Conservation (phyloP, 2,888 invertebrate genomes). For the Hirtodrosophila alboralis region DNA sequence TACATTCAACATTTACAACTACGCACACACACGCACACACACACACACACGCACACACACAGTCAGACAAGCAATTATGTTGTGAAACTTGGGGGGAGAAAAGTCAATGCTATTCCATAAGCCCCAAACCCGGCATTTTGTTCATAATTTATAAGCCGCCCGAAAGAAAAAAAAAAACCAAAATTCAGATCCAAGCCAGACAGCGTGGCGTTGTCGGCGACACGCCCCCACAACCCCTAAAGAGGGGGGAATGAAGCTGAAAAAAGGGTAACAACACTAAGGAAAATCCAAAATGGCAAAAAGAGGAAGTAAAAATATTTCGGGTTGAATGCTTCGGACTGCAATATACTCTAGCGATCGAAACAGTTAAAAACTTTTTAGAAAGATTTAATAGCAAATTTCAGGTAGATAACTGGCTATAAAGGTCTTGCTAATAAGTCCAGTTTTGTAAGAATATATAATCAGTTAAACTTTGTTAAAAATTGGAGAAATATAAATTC, state of each 20-base stretch:
- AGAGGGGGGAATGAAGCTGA: conserved; percentile 9
- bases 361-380: too few relatives aligned
- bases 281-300: conserved; percentile 5
- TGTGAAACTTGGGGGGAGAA: conserved; percentile 36
- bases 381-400: too few relatives aligned
- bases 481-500: too few relatives aligned
- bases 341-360: too few relatives aligned
- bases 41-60: conserved; percentile 6
- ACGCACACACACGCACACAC: conserved; percentile 2
- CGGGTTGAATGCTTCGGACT: too few relatives aligned
- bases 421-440: too few relatives aligned
- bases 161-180: conserved; percentile 33
- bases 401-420: too few relatives aligned
- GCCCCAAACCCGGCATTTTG: conserved; percentile 47
- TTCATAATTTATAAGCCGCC: conserved; percentile 73
- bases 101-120: conserved; percentile 12
- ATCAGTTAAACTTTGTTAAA: too few relatives aligned
- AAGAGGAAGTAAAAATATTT: conserved; percentile 19
- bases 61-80: conserved; percentile 69
- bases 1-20: conserved; percentile 44
- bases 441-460: too few relatives aligned
- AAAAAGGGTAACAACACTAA: conserved; percentile 58
- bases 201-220: conserved; percentile 67
- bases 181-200: conserved; percentile 50
- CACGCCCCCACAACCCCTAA: conserved; percentile 32